These are phyloP conservation scores for Phyllostomus hastatus DNA, from an alignment of 2,113 vertebrate genomes.

Conservation along the genomic window DNA sequence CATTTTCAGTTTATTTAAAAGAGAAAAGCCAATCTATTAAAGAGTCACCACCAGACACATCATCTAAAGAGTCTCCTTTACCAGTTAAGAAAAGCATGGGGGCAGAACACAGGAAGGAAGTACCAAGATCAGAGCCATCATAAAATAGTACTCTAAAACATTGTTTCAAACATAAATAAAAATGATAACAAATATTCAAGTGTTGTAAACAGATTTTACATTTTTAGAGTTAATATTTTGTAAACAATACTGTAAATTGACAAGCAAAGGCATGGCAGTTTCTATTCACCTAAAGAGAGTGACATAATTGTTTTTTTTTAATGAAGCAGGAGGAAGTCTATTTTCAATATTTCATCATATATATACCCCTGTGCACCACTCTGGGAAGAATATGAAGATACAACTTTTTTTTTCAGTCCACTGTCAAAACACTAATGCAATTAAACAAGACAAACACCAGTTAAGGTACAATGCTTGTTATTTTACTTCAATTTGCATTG, in stretches of 20 bases:
- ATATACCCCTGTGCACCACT: not conserved
- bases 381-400: not conserved
- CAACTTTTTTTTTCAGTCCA: not conserved
- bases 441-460: not conserved
- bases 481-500: not conserved
- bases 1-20: no score
- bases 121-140: conserved; percentile 71
- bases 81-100: conserved; percentile 70
- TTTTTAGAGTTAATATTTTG: not conserved
- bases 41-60: no score
- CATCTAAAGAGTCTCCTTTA: not conserved
- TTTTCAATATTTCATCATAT: not conserved
- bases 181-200: not conserved
- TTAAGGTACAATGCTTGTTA: not conserved
- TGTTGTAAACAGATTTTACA: not conserved
- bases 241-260: not conserved
- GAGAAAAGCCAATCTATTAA: no score
- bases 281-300: not conserved
- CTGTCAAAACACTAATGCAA: not conserved
- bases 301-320: not conserved
- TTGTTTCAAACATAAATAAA: not conserved
- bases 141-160: not conserved
- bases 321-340: not conserved
- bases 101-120: conserved; percentile 24
- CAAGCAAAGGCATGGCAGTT: not conserved